Evolutionary conservation across 2,888 invertebrate genomes (phyloP), one percentile per base, ranked within the genome.

Genomic region (Hybos culiciformis): DNA sequence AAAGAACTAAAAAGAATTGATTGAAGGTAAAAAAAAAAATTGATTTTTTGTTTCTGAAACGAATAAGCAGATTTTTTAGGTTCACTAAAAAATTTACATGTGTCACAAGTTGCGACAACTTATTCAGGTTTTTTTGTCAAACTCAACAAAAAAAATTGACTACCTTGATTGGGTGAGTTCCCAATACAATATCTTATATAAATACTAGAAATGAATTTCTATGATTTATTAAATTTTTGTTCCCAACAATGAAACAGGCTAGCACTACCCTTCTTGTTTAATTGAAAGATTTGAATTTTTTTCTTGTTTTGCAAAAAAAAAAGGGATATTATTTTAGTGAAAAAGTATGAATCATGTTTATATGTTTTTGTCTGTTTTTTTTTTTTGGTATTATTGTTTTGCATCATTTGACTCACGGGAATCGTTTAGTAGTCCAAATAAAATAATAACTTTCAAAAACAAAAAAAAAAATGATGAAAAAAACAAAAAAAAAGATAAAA

Each of bases 321-420:
- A 5, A 31, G 5, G 6, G 18, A 3, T 9, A 15, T 4, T 7
- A 9, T 17, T 6, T 9, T 3, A 33, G 15, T 17, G 19, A 9
- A 2, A 3, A 21, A 36, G 14, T 36, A 36, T 36, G 36, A 36
- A 36, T 36, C 36, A 36, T 36, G 36, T 36, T 36, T 36, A 20
- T 20, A 6, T 21, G 12, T 20, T 5, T 20, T 36, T 32, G 15
- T 15, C 18, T 17, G 15, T 3, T 8, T 32, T 29, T 29, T 5
- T 29, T 29, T 7, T 29, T 11, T 9, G 8, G 7, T 4, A 17
- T 15, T 8, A n/a, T n/a, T n/a, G n/a, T n/a, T 29, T 29, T 29
- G n/a, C 19, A 34, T 34, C 34, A 34, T 34, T 11, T 34, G 34
- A 17, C 34, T 34, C 17, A 34, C 17, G 34, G 34, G 34, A 19